phyloP scores from a whole-genome alignment of 1,140 invertebrate genomes.

The Drosophila micromelanica region DNA sequence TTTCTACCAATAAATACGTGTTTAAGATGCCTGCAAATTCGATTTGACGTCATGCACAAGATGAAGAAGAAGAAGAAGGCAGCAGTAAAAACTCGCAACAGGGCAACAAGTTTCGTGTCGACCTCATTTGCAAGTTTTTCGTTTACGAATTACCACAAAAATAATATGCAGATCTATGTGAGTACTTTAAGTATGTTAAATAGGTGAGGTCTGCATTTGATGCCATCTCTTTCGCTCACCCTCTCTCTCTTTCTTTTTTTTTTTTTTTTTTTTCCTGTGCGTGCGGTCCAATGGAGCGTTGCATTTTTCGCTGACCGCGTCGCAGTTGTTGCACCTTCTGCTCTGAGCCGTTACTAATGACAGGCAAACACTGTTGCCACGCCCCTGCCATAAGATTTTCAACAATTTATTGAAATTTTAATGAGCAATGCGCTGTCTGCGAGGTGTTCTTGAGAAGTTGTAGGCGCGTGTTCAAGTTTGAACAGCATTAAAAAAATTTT shows the following conservation, averaged over 20 bases:
- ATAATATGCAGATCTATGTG: slow-evolving; percentile 6
- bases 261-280: slow-evolving; percentile 27
- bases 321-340: slow-evolving; percentile 42
- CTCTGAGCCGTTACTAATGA: slow-evolving; percentile 65
- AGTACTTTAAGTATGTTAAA: slow-evolving; percentile 2
- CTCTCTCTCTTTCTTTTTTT: not conserved
- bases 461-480: not conserved
- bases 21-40: slow-evolving; percentile 51
- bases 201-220: not conserved
- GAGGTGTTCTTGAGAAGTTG: slow-evolving; percentile 11
- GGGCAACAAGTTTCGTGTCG: slow-evolving; percentile 52
- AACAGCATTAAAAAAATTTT: no score
- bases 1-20: slow-evolving; percentile 31
- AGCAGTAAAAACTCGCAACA: slow-evolving; percentile 4
- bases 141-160: slow-evolving; percentile 12
- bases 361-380: slow-evolving; percentile 47
- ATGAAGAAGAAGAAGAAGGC: not conserved
- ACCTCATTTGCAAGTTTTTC: slow-evolving; percentile 25
- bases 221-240: not conserved
- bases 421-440: slow-evolving; percentile 12
- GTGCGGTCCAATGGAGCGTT: slow-evolving; percentile 47
- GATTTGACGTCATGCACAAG: slow-evolving; percentile 44
- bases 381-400: slow-evolving; percentile 22
- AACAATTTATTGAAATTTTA: slow-evolving; percentile 24
- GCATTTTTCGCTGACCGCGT: slow-evolving; percentile 42